phyloP scores from a whole-genome alignment of 2,113 vertebrate species.

The Pycnonotus jocosus region DNA sequence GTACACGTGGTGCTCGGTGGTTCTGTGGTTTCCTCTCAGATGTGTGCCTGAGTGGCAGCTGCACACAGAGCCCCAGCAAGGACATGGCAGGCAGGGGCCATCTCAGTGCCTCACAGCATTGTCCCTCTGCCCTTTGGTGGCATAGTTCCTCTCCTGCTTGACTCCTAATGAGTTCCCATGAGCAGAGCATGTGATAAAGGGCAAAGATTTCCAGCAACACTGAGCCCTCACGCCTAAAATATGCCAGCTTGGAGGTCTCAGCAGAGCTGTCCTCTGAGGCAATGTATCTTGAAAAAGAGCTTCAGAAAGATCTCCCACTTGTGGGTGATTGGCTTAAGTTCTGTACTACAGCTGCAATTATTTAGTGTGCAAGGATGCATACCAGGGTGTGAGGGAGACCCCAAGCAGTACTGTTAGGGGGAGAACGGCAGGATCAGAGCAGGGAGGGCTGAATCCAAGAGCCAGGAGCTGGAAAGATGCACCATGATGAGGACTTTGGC shows the following conservation, averaged over 20 bases:
- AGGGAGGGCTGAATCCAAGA: not conserved
- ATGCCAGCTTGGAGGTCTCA: not conserved
- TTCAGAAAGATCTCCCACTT: not conserved
- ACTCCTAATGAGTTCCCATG: not conserved
- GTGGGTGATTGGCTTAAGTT: fast-evolving
- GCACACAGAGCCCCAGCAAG: not conserved
- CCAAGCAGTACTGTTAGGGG: not conserved
- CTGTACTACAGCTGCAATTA: not conserved
- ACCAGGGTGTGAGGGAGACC: not conserved
- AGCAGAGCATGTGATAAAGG: not conserved
- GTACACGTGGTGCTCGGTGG: fast-evolving
- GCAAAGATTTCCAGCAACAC: not conserved
- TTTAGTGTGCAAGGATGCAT: not conserved
- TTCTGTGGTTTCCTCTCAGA: not conserved
- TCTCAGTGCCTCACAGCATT: not conserved
- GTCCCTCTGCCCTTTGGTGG: not conserved
- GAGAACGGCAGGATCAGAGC: fast-evolving
- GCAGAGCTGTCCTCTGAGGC: not conserved
- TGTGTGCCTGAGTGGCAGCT: not conserved
- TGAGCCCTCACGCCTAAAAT: fast-evolving
- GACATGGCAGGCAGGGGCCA: not conserved
- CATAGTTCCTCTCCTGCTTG: not conserved
- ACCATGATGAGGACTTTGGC: fast-evolving
- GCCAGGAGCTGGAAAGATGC: not conserved
- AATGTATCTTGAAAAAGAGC: not conserved